A percentile compares a stretch with the other conserved stretches of the same genome.
Conservation (phyloP, 1,140 invertebrate species). For the Procambarus clarkii region DNA sequence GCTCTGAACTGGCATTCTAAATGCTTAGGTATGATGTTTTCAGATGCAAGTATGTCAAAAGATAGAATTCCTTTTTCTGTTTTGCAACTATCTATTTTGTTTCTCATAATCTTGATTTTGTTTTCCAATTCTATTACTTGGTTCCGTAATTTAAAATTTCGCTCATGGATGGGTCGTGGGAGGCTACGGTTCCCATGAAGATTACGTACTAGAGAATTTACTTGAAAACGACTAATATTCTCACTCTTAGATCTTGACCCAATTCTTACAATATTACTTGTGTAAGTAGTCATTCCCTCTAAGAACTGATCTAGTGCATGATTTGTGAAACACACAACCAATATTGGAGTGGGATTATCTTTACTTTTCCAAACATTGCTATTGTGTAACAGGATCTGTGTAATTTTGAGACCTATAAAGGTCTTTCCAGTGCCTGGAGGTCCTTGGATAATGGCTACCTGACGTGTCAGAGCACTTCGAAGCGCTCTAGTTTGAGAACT, state of each 20-base stretch:
- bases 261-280: slow-evolving; percentile 81
- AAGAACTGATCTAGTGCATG: slow-evolving; percentile 93
- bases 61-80: background rate
- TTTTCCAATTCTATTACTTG: slow-evolving; percentile 4
- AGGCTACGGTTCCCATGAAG: background rate
- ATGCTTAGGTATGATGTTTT: slow-evolving; percentile 5
- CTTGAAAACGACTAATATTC: slow-evolving; percentile 75
- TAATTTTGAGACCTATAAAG: slow-evolving; percentile 83
- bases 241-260: slow-evolving; percentile 84
- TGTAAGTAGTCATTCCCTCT: slow-evolving; percentile 80
- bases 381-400: slow-evolving; percentile 80
- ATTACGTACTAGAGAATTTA: slow-evolving; percentile 30
- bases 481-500: slow-evolving; percentile 77
- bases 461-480: slow-evolving; percentile 76
- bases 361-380: slow-evolving; percentile 70
- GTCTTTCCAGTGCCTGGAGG: slow-evolving; percentile 89
- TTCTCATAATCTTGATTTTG: background rate
- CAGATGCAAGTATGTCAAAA: background rate
- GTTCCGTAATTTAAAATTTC: background rate
- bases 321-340: slow-evolving; percentile 91
- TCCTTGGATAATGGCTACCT: slow-evolving; percentile 84
- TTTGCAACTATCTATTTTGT: background rate
- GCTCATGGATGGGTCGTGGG: background rate
- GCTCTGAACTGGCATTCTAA: background rate
- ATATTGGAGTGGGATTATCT: slow-evolving; percentile 78